phyloP scores from a whole-genome alignment of 1,140 invertebrate genomes.

The Notospermus geniculatus region DNA sequence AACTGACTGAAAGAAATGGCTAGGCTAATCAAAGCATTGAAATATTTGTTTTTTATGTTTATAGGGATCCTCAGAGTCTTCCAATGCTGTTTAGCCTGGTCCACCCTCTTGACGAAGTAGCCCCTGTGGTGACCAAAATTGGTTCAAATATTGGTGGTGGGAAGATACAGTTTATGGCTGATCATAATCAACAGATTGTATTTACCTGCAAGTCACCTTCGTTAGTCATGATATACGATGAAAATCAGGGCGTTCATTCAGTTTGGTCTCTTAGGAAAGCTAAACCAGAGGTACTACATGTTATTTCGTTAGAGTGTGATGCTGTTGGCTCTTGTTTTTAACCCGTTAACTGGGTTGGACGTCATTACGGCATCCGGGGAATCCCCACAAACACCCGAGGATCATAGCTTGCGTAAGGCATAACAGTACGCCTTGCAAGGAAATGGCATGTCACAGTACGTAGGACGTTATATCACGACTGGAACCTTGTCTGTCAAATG shows the following conservation, averaged over 20 bases:
- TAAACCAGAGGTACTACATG: constrained; percentile 64
- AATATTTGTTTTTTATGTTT: constrained; percentile 33
- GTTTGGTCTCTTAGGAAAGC: constrained; percentile 78
- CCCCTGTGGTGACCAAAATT: constrained; percentile 67
- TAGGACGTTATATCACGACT: too few relatives aligned
- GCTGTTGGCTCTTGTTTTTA: not conserved
- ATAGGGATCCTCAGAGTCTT: constrained; percentile 52
- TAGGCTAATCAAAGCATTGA: not conserved
- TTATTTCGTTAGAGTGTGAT: constrained; percentile 47
- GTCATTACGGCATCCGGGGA: too few relatives aligned
- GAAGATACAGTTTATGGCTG: constrained; percentile 61
- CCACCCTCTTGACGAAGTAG: constrained; percentile 86
- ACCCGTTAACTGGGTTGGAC: too few relatives aligned
- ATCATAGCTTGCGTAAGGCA: too few relatives aligned
- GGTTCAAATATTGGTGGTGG: constrained; percentile 13
- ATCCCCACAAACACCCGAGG: too few relatives aligned
- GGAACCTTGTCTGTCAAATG: too few relatives aligned
- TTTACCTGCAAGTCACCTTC: constrained; percentile 67
- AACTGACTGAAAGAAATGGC: constrained; percentile 53
- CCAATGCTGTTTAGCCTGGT: constrained; percentile 77
- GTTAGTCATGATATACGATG: constrained; percentile 73
- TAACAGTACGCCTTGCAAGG: too few relatives aligned
- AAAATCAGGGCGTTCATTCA: constrained; percentile 72
- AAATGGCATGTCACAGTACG: too few relatives aligned
- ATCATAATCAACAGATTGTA: constrained; percentile 64